Evolutionary conservation across 2,797 vertebrate genomes (phyloP), one percentile per base, ranked within the genome.

Genomic region (Chaenodraco wilsoni): DNA sequence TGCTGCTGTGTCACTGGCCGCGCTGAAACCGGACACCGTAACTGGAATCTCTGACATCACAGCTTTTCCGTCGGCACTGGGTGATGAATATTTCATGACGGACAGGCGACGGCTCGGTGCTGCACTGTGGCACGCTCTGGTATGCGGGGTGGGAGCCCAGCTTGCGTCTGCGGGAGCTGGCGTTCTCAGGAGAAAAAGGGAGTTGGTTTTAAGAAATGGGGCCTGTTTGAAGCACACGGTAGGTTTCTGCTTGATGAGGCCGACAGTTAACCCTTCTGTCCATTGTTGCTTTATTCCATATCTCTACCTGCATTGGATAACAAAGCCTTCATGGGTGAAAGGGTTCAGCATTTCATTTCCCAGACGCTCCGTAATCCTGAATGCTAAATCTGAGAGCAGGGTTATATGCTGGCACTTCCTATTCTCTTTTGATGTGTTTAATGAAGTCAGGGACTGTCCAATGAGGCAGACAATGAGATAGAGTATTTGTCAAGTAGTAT

Each of bases 31-130:
- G 66, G 87, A 92, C 88, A 86, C 89, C 31, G 21, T 60, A 64
- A 83, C 78, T 78, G 79, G 91, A 94, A 89, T 84, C 87, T 93
- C 76, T 94, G 93, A 94, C 88, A 81, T 91, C 92, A 92, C 85
- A 46, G 88, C 84, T 91, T 92, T 91, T 91, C 93, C 84, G 45
- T 79, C 62, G 58, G 84, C 74, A 65, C 68, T 13, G 68, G 43
- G 17, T 72, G 76, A 81, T 89, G 84, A 92, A 93, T 94, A 85
- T 93, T 92, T 93, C 77, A 92, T 89, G 91, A 93, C 89, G 46
- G 78, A 79, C 87, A 83, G 85, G 68, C 66, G 49, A 76, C 69
- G 83, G 70, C 70, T 88, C 12, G 83, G 88, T 79, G 84, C 84
- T 84, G 85, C 74, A 64, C 72, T 85, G 90, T 89, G 88, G 86